Percentiles rank a stretch among this genome's conserved stretches.
These are phyloP conservation scores for Bombus picipes DNA, from an alignment of 1,140 invertebrate species.

Conservation along the genomic window DNA sequence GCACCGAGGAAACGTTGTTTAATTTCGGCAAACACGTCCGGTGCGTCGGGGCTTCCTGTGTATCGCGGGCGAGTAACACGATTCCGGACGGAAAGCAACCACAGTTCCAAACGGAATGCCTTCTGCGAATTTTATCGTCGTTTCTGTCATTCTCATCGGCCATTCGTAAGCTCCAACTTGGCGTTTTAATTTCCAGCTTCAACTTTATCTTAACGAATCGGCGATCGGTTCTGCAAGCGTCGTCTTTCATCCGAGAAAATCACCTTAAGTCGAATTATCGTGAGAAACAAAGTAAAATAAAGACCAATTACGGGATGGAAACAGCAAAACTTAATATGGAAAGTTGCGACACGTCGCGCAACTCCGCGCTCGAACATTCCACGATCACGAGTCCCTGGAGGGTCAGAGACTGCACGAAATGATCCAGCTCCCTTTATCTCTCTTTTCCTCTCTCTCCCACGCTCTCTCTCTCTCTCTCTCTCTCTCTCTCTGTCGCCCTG, in stretches of 20 bases:
- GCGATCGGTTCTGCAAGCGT: not conserved
- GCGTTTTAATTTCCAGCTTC: not conserved
- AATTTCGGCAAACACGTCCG: slow-evolving; percentile 70
- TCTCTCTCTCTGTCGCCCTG: not conserved
- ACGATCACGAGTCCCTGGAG: slow-evolving; percentile 48
- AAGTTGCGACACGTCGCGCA: slow-evolving; percentile 13
- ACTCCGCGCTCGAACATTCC: not conserved
- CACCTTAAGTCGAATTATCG: not conserved
- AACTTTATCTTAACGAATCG: no score
- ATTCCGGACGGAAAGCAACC: not conserved
- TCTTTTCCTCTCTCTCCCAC: no score
- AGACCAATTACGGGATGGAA: not conserved
- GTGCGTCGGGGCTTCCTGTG: slow-evolving; percentile 44
- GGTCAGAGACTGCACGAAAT: not conserved
- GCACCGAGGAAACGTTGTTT: slow-evolving; percentile 63
- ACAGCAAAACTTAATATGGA: not conserved
- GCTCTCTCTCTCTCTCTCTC: no score
- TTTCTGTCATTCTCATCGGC: no score
- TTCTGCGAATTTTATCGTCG: not conserved
- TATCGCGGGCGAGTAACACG: slow-evolving; percentile 46
- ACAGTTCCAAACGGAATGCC: not conserved
- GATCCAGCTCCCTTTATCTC: not conserved
- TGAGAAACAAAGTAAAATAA: not conserved
- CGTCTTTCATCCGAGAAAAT: not conserved
- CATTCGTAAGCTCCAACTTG: not conserved